These are phyloP conservation scores for Papilio demoleus DNA, from an alignment of 2,888 invertebrate genomes.

Conservation along the genomic window DNA sequence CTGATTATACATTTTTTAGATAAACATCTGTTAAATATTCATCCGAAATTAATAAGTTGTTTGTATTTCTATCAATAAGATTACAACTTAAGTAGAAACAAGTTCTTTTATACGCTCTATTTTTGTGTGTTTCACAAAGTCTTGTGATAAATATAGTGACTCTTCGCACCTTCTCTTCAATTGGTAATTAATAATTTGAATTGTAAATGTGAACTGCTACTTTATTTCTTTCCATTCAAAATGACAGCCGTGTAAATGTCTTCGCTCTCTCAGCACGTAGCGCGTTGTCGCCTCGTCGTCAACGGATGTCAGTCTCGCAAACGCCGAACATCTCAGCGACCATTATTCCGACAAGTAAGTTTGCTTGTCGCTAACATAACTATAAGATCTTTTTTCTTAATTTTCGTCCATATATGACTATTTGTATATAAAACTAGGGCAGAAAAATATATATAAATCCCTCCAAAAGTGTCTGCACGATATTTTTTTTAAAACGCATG, in stretches of 20 bases:
- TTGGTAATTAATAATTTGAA: neutral
- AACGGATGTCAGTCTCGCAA: neutral
- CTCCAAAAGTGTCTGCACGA: neutral
- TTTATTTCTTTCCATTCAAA: neutral
- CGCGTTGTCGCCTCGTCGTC: neutral
- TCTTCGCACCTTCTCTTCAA: neutral
- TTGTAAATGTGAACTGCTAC: neutral
- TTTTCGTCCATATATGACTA: no score
- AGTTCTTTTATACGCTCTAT: neutral
- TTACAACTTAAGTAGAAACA: neutral
- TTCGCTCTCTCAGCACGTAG: no score
- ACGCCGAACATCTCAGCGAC: neutral
- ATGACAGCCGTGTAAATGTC: no score
- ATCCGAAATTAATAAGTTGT: conserved; percentile 1
- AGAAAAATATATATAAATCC: neutral
- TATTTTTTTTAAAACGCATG: neutral
- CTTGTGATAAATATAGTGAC: neutral
- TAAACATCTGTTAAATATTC: conserved; percentile 24
- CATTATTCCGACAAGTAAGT: neutral
- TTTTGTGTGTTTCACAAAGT: neutral
- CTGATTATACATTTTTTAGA: neutral
- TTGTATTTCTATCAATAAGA: neutral
- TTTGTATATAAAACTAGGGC: neutral
- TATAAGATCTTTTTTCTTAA: no score
- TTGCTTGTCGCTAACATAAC: neutral